phyloP scores from a whole-genome alignment of 1,140 invertebrate genomes.

The Acyrthosiphon pisum region DNA sequence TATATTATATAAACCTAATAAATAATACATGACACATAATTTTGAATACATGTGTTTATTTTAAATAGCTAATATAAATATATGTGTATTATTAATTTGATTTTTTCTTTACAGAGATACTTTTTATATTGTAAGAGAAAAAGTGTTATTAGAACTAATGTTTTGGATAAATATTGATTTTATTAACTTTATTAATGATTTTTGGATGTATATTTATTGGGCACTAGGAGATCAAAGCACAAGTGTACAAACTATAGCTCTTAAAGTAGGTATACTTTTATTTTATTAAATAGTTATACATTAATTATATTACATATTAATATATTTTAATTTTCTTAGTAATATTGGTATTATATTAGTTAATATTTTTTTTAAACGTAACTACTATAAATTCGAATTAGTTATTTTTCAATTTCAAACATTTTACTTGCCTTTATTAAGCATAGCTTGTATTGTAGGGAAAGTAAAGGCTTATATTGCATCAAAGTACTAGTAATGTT shows the following conservation, averaged over 20 bases:
- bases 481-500: not conserved
- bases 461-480: not conserved
- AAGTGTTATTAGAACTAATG: slow-evolving; percentile 28
- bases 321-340: not conserved
- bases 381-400: not conserved
- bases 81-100: not conserved
- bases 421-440: not conserved
- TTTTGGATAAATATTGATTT: slow-evolving; percentile 35
- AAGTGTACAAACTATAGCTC: slow-evolving; percentile 13
- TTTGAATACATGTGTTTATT: not conserved
- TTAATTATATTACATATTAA: not conserved
- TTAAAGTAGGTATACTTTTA: not conserved
- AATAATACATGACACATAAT: no score
- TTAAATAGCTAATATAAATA: not conserved
- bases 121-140: not conserved
- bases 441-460: not conserved
- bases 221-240: slow-evolving; percentile 27
- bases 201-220: slow-evolving; percentile 30
- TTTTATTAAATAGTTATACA: not conserved
- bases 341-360: not conserved
- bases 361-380: not conserved
- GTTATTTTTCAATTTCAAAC: not conserved
- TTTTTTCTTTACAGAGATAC: slow-evolving; percentile 18
- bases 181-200: slow-evolving; percentile 29
- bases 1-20: no score